Base-by-base conservation (phyloP, 2,888 invertebrate species). In the Thereva unica region DNA sequence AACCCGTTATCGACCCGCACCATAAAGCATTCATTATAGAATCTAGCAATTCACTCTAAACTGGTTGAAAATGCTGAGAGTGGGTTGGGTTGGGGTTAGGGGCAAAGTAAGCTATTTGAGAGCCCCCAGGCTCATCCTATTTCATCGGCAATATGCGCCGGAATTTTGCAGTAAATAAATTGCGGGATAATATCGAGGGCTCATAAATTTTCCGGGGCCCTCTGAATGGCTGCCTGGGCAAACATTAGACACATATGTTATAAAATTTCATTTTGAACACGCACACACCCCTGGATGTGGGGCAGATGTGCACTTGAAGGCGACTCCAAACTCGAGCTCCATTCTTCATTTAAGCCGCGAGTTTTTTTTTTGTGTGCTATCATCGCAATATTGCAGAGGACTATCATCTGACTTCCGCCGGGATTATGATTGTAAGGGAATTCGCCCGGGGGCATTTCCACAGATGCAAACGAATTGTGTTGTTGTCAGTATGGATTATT, bases 141-240 rank as follows among this genome's bases (percentile, higher is more conserved):
- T 64, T 61, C 65, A 68, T 68, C 54, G 65, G 49, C 59, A 68
- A 66, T 68, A 68, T 68, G 65, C 61, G 65, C 45, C 38, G 47
- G 42, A 65, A 65, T 55, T 68, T 68, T 66, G 65, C 65, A 65
- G 68, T 68, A 68, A 65, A 68, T 68, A 68, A 65, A 68, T 66
- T 65, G 50, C 37, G 54, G 68, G 68, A 68, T 68, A 66, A 68
- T 68, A 66, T 61, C 65, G 54, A 61, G 53, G 55, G 35, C 42
- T 57, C 65, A 68, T 68, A 68, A 68, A 68, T 68, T 68, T 68
- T 23, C 23, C 8, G 59, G 61, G 44, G 7, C 10, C 38, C 50
- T 4, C 44, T 44, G 52, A 52, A 64, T 53, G 52, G 37, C 52
- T 42, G 42, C 40, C 44, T 53, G 64, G 45, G 44, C 50, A 64